Evolutionary conservation across 2,888 invertebrate genomes (phyloP), one percentile per base, ranked within the genome.

Genomic region (Cheilosia pagana): DNA sequence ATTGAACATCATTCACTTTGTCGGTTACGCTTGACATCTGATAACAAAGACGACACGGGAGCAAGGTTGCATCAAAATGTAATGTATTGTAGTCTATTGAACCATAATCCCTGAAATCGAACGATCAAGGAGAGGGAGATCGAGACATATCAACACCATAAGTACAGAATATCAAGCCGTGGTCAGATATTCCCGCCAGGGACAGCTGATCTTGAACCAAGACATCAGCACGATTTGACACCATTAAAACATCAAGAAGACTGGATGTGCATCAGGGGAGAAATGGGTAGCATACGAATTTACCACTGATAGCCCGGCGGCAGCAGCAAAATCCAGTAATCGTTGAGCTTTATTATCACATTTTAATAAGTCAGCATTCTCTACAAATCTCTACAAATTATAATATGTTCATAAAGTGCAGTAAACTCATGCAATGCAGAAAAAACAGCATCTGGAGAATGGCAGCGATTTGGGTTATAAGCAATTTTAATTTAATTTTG

Each of bases 1-100:
- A 7, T 45, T 68, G 21, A 6, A 57, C 3, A 28, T 19, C 28
- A 21, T 45, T 19, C 5, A 68, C 55, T 45, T 55, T 68, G 14
- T 41, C 31, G n/a, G 1, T 25, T 25, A 25, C 25, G 25, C 25
- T 25, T 25, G 25, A 25, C 25, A 25, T 25, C 6, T 25, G 5
- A 25, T 25, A 25, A 3, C 25, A 25, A 25, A 2, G 14, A 14
- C 14, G 39, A 10, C 39, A 39, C 10, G 39, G 39, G 14, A 39
- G 39, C 14, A 14, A n/a, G 1, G 2, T 41, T 4, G 14, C 12
- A 41, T 41, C 41, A 14, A 14, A n/a, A n/a, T 41, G n/a, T 14
- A 39, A 39, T 10, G 39, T 1, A 39, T 39, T 25, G 25, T 25
- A 25, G 5, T 25, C 25, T 5, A 25, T 25, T 25, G 25, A 25